phyloP scores from a whole-genome alignment of 2,888 invertebrate species.

The Synanthedon formicaeformis region DNA sequence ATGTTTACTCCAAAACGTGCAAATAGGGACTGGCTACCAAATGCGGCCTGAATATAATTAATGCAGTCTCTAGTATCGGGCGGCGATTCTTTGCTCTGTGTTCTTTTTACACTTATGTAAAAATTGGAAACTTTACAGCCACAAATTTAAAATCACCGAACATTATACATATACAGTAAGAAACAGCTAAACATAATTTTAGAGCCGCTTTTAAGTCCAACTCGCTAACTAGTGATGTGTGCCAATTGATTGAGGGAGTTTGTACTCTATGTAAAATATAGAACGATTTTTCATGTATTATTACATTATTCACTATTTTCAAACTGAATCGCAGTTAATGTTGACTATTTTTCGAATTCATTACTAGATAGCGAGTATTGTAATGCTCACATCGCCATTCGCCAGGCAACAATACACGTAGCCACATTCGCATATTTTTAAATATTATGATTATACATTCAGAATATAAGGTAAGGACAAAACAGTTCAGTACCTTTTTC shows the following conservation, averaged over 20 bases:
- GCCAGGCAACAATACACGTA: too few relatives aligned
- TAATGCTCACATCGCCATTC: too few relatives aligned
- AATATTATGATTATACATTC: constrained; percentile 2
- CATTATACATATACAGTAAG: constrained; percentile 17
- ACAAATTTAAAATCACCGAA: constrained; percentile 31
- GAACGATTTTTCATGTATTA: constrained; percentile 11
- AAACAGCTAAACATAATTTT: constrained; percentile 25
- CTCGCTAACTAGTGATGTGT: constrained; percentile 45
- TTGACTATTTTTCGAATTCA: too few relatives aligned
- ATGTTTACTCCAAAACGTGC: too few relatives aligned
- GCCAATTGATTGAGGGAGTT: constrained; percentile 13
- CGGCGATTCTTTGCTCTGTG: too few relatives aligned
- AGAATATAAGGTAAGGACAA: constrained; percentile 1
- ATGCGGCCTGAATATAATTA: too few relatives aligned
- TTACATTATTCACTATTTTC: too few relatives aligned
- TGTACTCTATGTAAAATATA: constrained; percentile 23
- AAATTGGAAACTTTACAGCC: constrained; percentile 25
- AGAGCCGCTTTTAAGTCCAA: constrained; percentile 15
- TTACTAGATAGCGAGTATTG: too few relatives aligned
- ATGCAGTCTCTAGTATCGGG: too few relatives aligned
- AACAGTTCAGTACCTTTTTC: neutral
- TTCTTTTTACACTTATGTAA: constrained; percentile 20
- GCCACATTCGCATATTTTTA: too few relatives aligned
- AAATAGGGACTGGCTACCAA: too few relatives aligned
- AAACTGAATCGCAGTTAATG: too few relatives aligned